A percentile compares a stretch with the other conserved stretches of the same genome.
These are phyloP conservation scores for Reinhardtius hippoglossoides DNA, from an alignment of 2,113 vertebrate genomes.

Conservation along the genomic window DNA sequence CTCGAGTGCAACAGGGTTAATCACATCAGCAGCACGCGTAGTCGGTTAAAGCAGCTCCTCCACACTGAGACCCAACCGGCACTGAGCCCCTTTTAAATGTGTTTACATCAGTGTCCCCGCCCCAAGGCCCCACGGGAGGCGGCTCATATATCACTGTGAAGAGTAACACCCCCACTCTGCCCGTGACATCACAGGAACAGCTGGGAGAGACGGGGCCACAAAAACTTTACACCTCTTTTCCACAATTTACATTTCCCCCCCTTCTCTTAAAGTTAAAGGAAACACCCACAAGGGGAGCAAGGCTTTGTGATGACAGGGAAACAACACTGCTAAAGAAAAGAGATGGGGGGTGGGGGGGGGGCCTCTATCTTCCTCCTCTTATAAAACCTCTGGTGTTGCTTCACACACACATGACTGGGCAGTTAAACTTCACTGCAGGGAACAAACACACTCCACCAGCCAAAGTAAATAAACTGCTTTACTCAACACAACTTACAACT, in stretches of 20 bases:
- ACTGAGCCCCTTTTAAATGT: slow-evolving; percentile 39
- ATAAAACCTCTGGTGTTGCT: neutral
- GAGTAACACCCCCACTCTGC: neutral
- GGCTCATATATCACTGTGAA: neutral
- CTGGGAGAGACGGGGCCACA: slow-evolving; percentile 33
- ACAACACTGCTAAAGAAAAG: neutral
- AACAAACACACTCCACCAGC: no score
- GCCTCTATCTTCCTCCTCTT: no score
- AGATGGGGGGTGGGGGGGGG: no score
- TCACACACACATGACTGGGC: neutral
- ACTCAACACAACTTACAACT: no score
- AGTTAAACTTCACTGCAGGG: no score
- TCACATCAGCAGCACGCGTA: slow-evolving; percentile 14
- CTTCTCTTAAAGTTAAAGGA: slow-evolving; percentile 7
- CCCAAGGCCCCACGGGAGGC: slow-evolving; percentile 18
- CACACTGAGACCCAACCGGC: slow-evolving; percentile 28
- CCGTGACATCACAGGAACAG: slow-evolving; percentile 72
- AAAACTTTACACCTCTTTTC: slow-evolving; percentile 25
- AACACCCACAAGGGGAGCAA: neutral
- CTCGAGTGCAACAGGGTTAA: neutral
- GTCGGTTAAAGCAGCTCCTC: slow-evolving; percentile 40
- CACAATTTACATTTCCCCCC: slow-evolving; percentile 25
- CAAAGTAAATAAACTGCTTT: no score
- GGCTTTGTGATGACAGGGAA: slow-evolving; percentile 15
- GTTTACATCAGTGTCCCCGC: slow-evolving; percentile 64